Evolutionary conservation across 2,113 vertebrate species (phyloP).

Genomic region (Sceloporus undulatus): DNA sequence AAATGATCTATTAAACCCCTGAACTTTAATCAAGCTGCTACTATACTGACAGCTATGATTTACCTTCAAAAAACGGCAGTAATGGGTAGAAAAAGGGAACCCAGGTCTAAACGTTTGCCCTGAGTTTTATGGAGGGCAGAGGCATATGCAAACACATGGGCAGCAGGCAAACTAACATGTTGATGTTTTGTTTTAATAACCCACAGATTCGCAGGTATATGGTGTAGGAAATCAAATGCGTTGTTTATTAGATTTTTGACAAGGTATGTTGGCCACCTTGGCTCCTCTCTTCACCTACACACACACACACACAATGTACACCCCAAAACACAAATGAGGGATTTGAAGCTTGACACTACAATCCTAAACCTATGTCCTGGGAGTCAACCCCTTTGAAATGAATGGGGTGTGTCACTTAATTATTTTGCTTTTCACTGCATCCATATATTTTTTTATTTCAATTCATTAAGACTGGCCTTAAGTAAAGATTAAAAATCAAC

Average conservation of each 20-base stretch:
- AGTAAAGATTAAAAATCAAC: neutral
- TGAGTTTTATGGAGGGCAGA: constrained; percentile 22
- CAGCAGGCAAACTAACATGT: neutral
- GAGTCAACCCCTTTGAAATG: neutral
- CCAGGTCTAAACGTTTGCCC: constrained; percentile 80
- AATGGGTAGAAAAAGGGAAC: constrained; percentile 77
- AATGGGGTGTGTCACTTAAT: neutral
- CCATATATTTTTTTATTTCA: neutral
- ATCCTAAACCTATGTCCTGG: neutral
- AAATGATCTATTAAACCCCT: constrained; percentile 99
- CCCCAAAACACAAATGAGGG: constrained; percentile 50
- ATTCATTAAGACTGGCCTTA: neutral
- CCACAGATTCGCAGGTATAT: neutral
- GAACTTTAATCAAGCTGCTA: constrained; percentile 98
- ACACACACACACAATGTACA: neutral
- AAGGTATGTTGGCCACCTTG: constrained; percentile 7
- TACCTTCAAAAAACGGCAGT: constrained; percentile 81
- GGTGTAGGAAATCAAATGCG: constrained; percentile 26
- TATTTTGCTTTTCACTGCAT: neutral
- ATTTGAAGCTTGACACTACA: constrained; percentile 53
- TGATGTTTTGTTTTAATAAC: constrained; percentile 24
- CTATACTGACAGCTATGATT: constrained; percentile 91
- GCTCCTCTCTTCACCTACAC: neutral
- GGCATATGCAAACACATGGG: neutral
- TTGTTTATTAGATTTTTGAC: constrained; percentile 33